These are phyloP conservation scores for Aphodius sticticus DNA, from an alignment of 2,888 invertebrate species.

Conservation along the genomic window DNA sequence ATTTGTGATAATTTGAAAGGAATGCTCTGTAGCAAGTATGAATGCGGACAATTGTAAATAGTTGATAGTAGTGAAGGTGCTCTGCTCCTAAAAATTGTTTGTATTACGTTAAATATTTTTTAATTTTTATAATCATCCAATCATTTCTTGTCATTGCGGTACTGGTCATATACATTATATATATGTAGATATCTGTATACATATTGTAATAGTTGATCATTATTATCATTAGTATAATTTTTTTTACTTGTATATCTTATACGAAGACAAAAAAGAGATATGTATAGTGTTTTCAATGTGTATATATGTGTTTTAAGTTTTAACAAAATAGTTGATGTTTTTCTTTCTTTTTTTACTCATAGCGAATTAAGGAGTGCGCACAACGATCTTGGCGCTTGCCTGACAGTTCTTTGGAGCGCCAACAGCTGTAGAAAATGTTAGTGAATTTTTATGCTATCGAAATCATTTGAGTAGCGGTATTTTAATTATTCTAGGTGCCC, in stretches of 20 bases:
- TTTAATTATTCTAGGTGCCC: not conserved
- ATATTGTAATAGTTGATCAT: constrained; percentile 18
- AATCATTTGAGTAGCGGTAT: not conserved
- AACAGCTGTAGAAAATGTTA: not conserved
- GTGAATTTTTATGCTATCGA: not conserved
- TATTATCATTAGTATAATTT: constrained; percentile 37
- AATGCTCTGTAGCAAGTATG: constrained; percentile 40
- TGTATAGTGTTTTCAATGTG: constrained; percentile 30
- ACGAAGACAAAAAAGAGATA: constrained; percentile 6
- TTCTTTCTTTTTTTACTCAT: constrained; percentile 5
- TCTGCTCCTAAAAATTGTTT: constrained; percentile 33
- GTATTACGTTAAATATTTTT: constrained; percentile 43
- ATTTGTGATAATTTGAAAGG: not conserved
- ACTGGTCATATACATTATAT: constrained; percentile 56
- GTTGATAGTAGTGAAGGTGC: constrained; percentile 48
- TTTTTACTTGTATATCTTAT: constrained; percentile 32
- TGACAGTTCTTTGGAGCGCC: not conserved
- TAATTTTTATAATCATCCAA: constrained; percentile 48
- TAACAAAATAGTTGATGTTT: constrained; percentile 25
- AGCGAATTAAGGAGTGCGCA: constrained; percentile 4
- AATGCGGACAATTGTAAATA: constrained; percentile 42
- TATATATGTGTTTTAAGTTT: constrained; percentile 27
- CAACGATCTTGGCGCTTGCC: not conserved
- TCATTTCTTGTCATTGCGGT: constrained; percentile 57
- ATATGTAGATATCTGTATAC: constrained; percentile 33